phyloP scores from a whole-genome alignment of 2,797 vertebrate species.

The Macroramphosus scolopax region DNA sequence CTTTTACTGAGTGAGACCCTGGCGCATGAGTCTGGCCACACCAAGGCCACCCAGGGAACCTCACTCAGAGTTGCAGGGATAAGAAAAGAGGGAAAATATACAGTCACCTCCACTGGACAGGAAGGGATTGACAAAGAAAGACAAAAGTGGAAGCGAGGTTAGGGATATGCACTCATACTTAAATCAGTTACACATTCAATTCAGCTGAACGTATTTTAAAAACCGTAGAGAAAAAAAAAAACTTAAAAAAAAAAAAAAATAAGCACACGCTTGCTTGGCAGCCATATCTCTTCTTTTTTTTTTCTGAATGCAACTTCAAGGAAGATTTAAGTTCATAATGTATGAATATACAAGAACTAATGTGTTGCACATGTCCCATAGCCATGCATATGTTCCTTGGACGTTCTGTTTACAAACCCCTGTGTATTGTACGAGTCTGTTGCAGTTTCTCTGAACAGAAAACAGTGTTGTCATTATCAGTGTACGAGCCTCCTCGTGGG shows the following conservation, averaged over 20 bases:
- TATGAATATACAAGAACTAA: conserved; percentile 50
- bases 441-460: conserved; percentile 46
- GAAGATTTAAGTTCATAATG: conserved; percentile 62
- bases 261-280: conserved; percentile 83
- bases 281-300: conserved; percentile 53
- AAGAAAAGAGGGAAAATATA: conserved; percentile 48
- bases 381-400: conserved; percentile 62
- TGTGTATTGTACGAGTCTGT: conserved; percentile 60
- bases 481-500: conserved; percentile 55
- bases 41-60: conserved; percentile 66
- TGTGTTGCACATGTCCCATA: conserved; percentile 74
- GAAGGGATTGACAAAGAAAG: conserved; percentile 48
- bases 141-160: conserved; percentile 43
- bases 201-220: conserved; percentile 72
- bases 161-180: conserved; percentile 66
- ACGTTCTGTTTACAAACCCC: conserved; percentile 64
- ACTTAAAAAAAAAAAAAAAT: conserved; percentile 52
- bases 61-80: conserved; percentile 70
- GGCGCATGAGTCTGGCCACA: conserved; percentile 81
- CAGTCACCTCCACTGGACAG: conserved; percentile 48
- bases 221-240: conserved; percentile 57
- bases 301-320: conserved; percentile 69
- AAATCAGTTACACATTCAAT: conserved; percentile 71
- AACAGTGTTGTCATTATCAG: conserved; percentile 58
- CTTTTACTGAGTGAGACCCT: conserved; percentile 85